phyloP scores from a whole-genome alignment of 2,888 invertebrate species.

The Apamea epomidion region DNA sequence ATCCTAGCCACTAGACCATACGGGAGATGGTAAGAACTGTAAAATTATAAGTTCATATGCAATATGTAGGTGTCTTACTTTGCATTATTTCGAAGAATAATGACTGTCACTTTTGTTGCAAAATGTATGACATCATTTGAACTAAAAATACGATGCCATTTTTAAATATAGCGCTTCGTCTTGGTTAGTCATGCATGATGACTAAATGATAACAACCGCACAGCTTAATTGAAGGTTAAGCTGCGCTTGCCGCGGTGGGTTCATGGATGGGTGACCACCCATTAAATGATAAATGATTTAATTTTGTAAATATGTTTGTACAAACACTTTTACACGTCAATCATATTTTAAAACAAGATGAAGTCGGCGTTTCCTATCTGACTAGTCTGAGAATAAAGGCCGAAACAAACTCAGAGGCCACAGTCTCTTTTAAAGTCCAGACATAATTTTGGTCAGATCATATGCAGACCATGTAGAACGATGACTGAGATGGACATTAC shows the following conservation, averaged over 20 bases:
- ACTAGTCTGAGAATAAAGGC: too few species aligned
- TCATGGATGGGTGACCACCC: not conserved
- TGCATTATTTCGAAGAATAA: not conserved
- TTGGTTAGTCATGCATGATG: not conserved
- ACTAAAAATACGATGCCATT: not conserved
- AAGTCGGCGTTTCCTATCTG: too few species aligned
- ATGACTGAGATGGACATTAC: too few species aligned
- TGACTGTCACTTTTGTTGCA: not conserved
- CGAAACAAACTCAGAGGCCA: too few species aligned
- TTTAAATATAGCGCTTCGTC: not conserved
- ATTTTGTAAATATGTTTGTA: too few species aligned
- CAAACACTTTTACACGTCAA: too few species aligned
- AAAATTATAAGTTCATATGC: not conserved
- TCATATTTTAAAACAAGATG: too few species aligned
- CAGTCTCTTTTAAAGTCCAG: too few species aligned
- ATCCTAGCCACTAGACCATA: slow-evolving; percentile 92
- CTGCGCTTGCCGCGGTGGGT: not conserved
- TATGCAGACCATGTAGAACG: too few species aligned
- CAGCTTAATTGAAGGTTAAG: not conserved
- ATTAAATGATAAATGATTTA: not conserved
- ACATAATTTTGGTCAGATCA: too few species aligned
- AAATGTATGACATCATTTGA: not conserved
- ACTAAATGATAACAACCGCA: not conserved
- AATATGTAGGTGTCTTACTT: not conserved
- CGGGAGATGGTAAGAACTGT: accelerated